Conservation (phyloP, 1,140 invertebrate species). For the Habropoda laboriosa region DNA sequence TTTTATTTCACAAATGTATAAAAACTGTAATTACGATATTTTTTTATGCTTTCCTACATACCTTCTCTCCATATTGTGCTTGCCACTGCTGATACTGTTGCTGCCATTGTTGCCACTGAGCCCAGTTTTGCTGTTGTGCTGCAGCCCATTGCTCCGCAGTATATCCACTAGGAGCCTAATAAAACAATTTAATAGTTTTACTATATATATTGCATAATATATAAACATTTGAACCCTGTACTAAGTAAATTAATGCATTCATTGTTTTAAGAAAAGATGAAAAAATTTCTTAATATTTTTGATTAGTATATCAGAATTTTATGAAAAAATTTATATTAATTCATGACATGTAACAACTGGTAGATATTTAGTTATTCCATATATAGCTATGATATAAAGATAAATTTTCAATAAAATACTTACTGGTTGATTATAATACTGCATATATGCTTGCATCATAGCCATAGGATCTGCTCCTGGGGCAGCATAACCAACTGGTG, state of each 20-base stretch:
- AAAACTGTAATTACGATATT: not conserved
- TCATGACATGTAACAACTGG: not conserved
- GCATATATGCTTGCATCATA: conserved; percentile 80
- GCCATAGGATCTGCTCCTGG: conserved; percentile 78
- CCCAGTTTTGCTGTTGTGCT: conserved; percentile 90
- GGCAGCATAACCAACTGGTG: conserved; percentile 77
- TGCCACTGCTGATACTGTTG: conserved; percentile 93
- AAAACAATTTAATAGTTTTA: conserved; percentile 16
- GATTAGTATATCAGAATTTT: not conserved
- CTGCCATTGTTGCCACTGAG: conserved; percentile 92
- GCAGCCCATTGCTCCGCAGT: conserved; percentile 87
- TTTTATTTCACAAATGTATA: too few species aligned
- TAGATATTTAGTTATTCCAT: not conserved
- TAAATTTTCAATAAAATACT: conserved; percentile 63
- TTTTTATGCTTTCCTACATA: conserved; percentile 67
- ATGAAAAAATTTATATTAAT: not conserved
- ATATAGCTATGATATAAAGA: not conserved
- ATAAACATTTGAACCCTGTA: not conserved
- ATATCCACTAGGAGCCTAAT: conserved; percentile 83
- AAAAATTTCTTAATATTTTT: too few species aligned
- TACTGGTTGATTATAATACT: conserved; percentile 82
- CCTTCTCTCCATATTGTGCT: conserved; percentile 90
- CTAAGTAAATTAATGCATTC: not conserved
- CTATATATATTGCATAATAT: not conserved
- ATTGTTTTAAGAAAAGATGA: not conserved